A percentile compares a stretch with the other conserved stretches of the same genome.
phyloP scores from a whole-genome alignment of 2,113 vertebrate genomes.

The Hyperoodon ampullatus region DNA sequence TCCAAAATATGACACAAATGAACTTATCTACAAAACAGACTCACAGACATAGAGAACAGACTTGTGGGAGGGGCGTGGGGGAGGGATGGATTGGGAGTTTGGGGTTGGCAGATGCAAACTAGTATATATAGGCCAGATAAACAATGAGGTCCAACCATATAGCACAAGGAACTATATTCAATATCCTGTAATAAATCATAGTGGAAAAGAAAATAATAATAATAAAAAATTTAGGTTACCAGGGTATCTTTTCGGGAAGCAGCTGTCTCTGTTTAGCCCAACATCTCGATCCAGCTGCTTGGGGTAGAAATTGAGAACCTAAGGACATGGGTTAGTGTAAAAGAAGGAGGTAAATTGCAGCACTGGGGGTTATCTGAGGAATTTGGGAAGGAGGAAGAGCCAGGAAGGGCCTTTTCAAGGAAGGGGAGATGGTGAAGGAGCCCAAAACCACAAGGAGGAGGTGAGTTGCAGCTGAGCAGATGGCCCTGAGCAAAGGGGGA shows the following conservation, averaged over 20 bases:
- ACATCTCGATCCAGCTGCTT: background rate
- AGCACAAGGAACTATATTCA: background rate
- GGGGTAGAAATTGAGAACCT: background rate
- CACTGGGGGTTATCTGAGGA: background rate
- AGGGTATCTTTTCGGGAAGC: background rate
- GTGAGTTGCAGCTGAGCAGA: background rate
- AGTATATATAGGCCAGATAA: background rate
- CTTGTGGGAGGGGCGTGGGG: background rate
- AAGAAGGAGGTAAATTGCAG: background rate
- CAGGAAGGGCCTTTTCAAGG: background rate
- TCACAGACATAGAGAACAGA: background rate
- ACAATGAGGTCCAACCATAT: background rate
- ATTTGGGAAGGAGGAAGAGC: rapidly evolving
- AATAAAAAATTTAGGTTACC: background rate
- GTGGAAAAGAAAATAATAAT: background rate
- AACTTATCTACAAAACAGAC: background rate
- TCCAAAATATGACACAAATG: background rate
- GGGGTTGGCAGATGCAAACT: background rate
- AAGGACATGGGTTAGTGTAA: background rate
- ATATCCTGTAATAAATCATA: background rate
- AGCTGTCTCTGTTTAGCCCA: background rate
- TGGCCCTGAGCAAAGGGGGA: background rate
- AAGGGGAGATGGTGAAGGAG: background rate
- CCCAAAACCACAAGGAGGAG: rapidly evolving
- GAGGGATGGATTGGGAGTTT: background rate